phyloP scores from a whole-genome alignment of 2,888 invertebrate genomes.

The Trissolcus brochymenae region DNA sequence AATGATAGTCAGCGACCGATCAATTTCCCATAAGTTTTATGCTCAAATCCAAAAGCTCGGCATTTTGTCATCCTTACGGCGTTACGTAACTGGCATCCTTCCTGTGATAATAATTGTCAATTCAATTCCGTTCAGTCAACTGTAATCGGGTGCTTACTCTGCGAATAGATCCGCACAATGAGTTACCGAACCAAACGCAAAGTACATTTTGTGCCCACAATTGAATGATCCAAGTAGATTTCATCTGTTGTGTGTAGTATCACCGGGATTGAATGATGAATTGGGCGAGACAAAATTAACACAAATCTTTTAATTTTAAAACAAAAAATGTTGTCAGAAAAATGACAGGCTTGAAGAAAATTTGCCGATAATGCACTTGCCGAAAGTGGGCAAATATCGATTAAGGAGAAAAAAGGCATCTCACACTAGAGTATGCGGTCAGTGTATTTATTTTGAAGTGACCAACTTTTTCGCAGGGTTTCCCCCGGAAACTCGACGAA shows the following conservation, averaged over 20 bases:
- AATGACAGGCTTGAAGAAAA: neutral
- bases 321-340: neutral
- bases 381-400: slow-evolving; percentile 25
- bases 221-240: slow-evolving; percentile 46
- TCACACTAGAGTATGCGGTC: neutral
- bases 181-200: slow-evolving; percentile 39
- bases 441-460: slow-evolving; percentile 42
- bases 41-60: slow-evolving; percentile 11
- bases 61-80: slow-evolving; percentile 25
- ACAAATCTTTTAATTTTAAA: neutral
- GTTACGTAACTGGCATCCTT: slow-evolving; percentile 34
- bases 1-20: neutral
- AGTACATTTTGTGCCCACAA: slow-evolving; percentile 43
- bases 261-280: slow-evolving; percentile 23
- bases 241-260: slow-evolving; percentile 29
- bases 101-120: slow-evolving; percentile 60
- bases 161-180: slow-evolving; percentile 43
- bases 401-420: slow-evolving; percentile 14
- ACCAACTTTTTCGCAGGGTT: slow-evolving; percentile 78
- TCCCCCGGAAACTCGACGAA: slow-evolving; percentile 84
- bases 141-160: slow-evolving; percentile 54
- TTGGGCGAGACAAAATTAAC: slow-evolving; percentile 13
- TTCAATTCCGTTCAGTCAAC: slow-evolving; percentile 58
- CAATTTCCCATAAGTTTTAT: neutral
- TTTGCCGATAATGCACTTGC: slow-evolving; percentile 23